Evolutionary conservation across 2,888 invertebrate species (phyloP), one percentile per base, ranked within the genome.

Genomic region (Ormia ochracea): DNA sequence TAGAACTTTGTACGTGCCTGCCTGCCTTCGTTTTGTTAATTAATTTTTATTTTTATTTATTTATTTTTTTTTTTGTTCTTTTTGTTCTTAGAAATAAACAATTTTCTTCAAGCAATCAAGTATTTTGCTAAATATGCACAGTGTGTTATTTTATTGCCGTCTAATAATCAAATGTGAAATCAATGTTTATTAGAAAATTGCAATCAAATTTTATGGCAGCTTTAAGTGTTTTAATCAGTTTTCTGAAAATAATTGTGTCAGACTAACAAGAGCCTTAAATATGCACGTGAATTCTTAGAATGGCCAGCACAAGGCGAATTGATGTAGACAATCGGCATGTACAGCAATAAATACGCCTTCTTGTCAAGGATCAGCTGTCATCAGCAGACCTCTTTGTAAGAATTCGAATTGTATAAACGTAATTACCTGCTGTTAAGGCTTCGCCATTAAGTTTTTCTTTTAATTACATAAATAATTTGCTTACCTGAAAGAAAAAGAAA

Each of bases 61-160:
- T 58, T 58, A 28, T 36, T 28, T 72, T 38, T 21, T 70, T 70
- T 70, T 50, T 59, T 45, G n/a, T n/a, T n/a, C n/a, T n/a, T n/a
- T n/a, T n/a, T n/a, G n/a, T n/a, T n/a, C n/a, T n/a, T n/a, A n/a
- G n/a, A 63, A n/a, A 33, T 59, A 50, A 9, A 28, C 36, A 59
- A 14, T 38, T 48, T 26, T 69, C 9, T 12, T 10, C 28, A 0
- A 28, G 36, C 9, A 36, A 33, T 59, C 28, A 70, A 70, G 6
- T 28, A 50, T 48, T 70, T 59, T 41, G n/a, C n/a, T n/a, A n/a
- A n/a, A n/a, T n/a, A n/a, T n/a, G n/a, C n/a, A n/a, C n/a, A n/a
- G n/a, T n/a, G 43, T 66, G n/a, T 41, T 17, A 50, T 50, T 59
- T 70, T 38, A 38, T 31, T 56, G 28, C 41, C 19, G 28, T n/a